These are phyloP conservation scores for Megathymus violae DNA, from an alignment of 1,140 invertebrate species.

Conservation along the genomic window DNA sequence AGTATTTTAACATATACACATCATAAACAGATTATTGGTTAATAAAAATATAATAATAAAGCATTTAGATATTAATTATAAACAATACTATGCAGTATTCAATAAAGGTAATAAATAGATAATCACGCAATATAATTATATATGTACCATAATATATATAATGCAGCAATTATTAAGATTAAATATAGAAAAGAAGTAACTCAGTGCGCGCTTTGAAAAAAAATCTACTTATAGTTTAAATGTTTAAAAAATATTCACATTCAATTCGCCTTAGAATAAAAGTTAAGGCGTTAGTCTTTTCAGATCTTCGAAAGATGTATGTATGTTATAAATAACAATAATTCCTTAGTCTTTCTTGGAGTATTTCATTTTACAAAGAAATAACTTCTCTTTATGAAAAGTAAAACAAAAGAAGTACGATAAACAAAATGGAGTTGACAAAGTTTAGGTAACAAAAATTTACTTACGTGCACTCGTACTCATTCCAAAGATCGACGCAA, in stretches of 20 bases:
- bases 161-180: conserved; percentile 29
- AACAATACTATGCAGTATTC: neutral
- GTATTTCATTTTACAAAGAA: conserved; percentile 12
- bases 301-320: conserved; percentile 15
- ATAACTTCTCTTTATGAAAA: conserved; percentile 11
- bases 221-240: conserved; percentile 14
- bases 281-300: conserved; percentile 15
- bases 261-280: conserved; percentile 14
- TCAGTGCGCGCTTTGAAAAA: conserved; percentile 56
- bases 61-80: neutral
- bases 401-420: neutral
- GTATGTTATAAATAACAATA: conserved; percentile 20
- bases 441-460: conserved; percentile 37
- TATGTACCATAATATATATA: conserved; percentile 36
- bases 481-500: conserved; percentile 98
- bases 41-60: conserved; percentile 34
- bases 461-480: conserved; percentile 98
- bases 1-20: conserved; percentile 63
- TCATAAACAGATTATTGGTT: conserved; percentile 40
- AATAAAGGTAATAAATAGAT: conserved; percentile 19
- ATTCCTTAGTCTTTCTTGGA: conserved; percentile 1
- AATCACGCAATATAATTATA: conserved; percentile 32
- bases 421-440: neutral
- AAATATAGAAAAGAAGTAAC: conserved; percentile 39
- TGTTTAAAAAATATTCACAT: conserved; percentile 23